Base-by-base conservation (phyloP, 1,140 invertebrate species). In the Augochlora pura region DNA sequence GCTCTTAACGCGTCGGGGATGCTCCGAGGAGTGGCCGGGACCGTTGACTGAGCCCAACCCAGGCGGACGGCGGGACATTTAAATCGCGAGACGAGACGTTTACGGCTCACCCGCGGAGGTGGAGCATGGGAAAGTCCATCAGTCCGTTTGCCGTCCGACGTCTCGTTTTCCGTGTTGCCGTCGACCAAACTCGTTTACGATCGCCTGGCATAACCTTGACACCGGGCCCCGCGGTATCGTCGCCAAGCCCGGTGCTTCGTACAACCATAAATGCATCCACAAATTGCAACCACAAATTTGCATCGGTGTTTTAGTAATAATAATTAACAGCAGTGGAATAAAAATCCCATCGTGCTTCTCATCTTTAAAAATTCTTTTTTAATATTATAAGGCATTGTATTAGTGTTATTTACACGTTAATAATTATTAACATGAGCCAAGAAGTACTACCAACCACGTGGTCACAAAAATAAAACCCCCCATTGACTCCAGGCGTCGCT, bases 51-150 rank as follows among this genome's bases (percentile, higher is more conserved):
- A 74, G 75, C 76, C 67, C 83, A 75, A 86, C 75, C 84, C 79
- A 65, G 16, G 63, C 62, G 52, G 85, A 87, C 69, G 60, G 59
- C 74, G 71, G 77, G 77, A 83, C 80, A 71, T 82, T 85, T 82
- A 85, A 85, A 85, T 85, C 80, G 80, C 67, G 71, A 76, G 75
- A 85, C 83, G 67, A 81, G 84, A 86, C 84, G 79, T 86, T 86
- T 86, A 84, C 74, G 79, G 70, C 65, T 84, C 74, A 81, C 76
- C 78, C 82, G 79, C 27, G 82, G 70, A 75, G 82, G 83, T 72
- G 78, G 65, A 77, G 74, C 82, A 79, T 73, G 71, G 76, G 81
- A 82, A 82, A 75, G 77, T 80, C 69, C 59, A 63, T 80, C 77
- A 74, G 77, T 82, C 59, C 66, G 46, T 69, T 75, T 68, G 32